Evolutionary conservation across 1,140 invertebrate genomes (phyloP), one percentile per base, ranked within the genome.

Genomic region (Prorops nasuta): DNA sequence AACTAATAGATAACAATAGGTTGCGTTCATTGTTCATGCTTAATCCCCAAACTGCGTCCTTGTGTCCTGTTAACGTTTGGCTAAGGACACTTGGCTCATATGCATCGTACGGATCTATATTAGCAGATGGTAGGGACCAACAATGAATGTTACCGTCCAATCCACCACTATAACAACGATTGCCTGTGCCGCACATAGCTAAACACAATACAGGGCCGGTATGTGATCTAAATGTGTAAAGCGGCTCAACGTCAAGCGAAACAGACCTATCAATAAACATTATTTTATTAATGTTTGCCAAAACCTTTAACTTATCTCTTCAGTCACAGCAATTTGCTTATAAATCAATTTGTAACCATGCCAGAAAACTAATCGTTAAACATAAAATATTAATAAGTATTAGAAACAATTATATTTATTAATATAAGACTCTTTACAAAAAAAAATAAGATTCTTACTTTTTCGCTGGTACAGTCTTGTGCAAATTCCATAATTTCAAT

Each of bases 401-500:
- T n/a, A n/a, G n/a, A n/a, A n/a, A n/a, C n/a, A n/a, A n/a, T n/a
- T n/a, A n/a, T n/a, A n/a, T n/a, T n/a, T n/a, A n/a, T n/a, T n/a
- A n/a, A n/a, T n/a, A n/a, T n/a, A n/a, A n/a, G n/a, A n/a, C n/a
- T n/a, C n/a, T n/a, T n/a, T n/a, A n/a, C n/a, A n/a, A n/a, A n/a
- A n/a, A n/a, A n/a, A n/a, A n/a, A n/a, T n/a, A n/a, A n/a, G n/a
- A n/a, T n/a, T n/a, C n/a, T 67, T 77, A 94, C 85, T 97, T 97
- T 83, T 98, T 98, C 42, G 93, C 92, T 66, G 93, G 91, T 54
- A 94, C 91, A 57, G 96, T 97, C 81, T 97, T 98, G 72, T 97
- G 93, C 60, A 99, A 80, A 84, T 99, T 98, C 97, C 98, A 99
- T 57, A 99, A 78, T 82, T 99, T 99, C 1, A 98, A 80, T 37